Evolutionary conservation across 2,797 vertebrate species (phyloP).

Genomic region (Poeciliopsis presidionis): DNA sequence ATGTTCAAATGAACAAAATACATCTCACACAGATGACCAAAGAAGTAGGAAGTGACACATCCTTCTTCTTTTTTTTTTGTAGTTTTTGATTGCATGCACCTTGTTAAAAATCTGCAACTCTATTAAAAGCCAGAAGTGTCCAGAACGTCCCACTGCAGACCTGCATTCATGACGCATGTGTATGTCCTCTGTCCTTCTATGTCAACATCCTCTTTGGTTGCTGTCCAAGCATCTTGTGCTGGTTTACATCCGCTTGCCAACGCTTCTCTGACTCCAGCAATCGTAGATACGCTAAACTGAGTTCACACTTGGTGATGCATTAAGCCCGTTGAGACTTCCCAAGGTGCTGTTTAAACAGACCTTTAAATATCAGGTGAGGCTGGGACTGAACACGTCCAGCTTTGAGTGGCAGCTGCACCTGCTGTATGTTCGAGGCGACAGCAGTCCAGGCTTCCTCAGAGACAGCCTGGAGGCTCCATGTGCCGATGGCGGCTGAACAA

Average conservation of each 20-base stretch:
- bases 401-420: conserved; percentile 60
- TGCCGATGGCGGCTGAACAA: conserved; percentile 74
- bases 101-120: conserved; percentile 9
- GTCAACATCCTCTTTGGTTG: conserved; percentile 74
- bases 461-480: conserved; percentile 49
- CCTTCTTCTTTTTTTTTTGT: not conserved
- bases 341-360: conserved; percentile 41
- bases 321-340: conserved; percentile 22
- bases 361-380: conserved; percentile 37
- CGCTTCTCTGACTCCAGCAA: conserved; percentile 14
- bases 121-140: conserved; percentile 18
- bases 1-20: not conserved
- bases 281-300: conserved; percentile 13
- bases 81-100: conserved; percentile 3
- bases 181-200: conserved; percentile 61
- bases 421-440: conserved; percentile 36
- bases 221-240: conserved; percentile 50
- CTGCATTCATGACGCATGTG: conserved; percentile 40
- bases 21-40: not conserved
- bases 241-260: conserved; percentile 42
- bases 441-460: conserved; percentile 35
- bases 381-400: conserved; percentile 27
- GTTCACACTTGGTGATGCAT: conserved; percentile 20
- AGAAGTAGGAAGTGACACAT: not conserved
- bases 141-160: conserved; percentile 49